Conservation (phyloP, 2,888 invertebrate genomes). For the Eupeodes latifasciatus region DNA sequence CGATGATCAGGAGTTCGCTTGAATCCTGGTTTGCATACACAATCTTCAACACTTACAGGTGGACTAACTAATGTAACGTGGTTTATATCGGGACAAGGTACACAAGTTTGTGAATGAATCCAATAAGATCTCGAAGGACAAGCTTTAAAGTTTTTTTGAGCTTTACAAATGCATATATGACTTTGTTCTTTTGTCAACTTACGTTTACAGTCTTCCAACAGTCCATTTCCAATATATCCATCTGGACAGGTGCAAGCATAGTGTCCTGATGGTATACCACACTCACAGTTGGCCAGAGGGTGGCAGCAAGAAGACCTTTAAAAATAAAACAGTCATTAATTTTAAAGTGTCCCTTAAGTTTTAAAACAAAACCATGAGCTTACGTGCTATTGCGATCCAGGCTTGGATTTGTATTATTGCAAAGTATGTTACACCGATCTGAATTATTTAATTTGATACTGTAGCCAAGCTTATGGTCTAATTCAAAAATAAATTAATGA, state of each 20-base stretch:
- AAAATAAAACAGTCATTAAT: background rate
- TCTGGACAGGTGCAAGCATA: constrained; percentile 88
- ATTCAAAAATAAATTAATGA: background rate
- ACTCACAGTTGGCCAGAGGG: constrained; percentile 86
- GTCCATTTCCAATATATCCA: constrained; percentile 88
- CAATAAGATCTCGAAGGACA: constrained; percentile 88
- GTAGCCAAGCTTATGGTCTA: constrained; percentile 87
- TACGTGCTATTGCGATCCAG: constrained; percentile 39
- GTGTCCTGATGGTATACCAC: constrained; percentile 88
- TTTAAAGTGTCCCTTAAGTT: background rate
- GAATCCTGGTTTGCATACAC: constrained; percentile 88
- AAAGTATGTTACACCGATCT: constrained; percentile 86
- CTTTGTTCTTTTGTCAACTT: constrained; percentile 63
- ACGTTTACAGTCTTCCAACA: constrained; percentile 87
- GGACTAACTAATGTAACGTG: constrained; percentile 86
- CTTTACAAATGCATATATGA: background rate
- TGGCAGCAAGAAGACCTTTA: constrained; percentile 86
- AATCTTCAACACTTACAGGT: constrained; percentile 85
- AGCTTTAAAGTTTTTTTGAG: constrained; percentile 83
- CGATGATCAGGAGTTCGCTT: constrained; percentile 83
- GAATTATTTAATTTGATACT: constrained; percentile 85
- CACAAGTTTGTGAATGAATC: constrained; percentile 85
- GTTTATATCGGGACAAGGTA: constrained; percentile 87
- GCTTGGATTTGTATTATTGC: constrained; percentile 80
- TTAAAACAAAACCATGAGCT: background rate